Base-by-base conservation (phyloP, 1,140 invertebrate genomes). In the Drosophila orena region DNA sequence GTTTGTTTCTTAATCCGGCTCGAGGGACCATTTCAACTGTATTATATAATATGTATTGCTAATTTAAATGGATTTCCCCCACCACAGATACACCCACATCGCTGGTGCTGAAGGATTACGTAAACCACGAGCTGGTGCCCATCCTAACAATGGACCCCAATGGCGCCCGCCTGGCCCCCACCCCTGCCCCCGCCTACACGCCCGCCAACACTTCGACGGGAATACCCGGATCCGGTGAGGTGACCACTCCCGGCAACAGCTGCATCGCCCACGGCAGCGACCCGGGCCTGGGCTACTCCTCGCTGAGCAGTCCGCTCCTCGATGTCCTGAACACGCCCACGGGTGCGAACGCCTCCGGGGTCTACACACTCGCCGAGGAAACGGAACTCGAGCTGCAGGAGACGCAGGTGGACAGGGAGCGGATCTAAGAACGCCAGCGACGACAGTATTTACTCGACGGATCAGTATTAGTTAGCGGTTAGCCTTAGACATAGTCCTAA, bases 311-410 rank as follows among this genome's bases (percentile, higher is more conserved):
- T 44, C 78, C 90, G 8, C 44, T 91, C 17, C 70, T 92, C 43
- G 91, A 92, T 15, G 84, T 72, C 35, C 53, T 90, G 30, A 75
- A 73, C 27, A 70, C 83, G 10, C 61, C 71, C 80, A 93, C 84
- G 42, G 62, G 59, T 0, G 59, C 44, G 7, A n/a, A 58, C 14
- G 37, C 57, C 27, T 71, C 66, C 5, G 94, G 94, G 1, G 94
- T 95, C 11, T 95, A 95, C 65, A 95, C 94, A n/a, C 91, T 95
- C 47, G 93, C 94, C 35, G 94, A 95, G 81, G 94, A 95, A 68
- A 94, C 95, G 55, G 95, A 95, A 86, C 92, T 93, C 52, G 94
- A 95, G 70, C 65, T 89, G 53, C 83, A 86, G 72, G 84, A 86
- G 47, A 74, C 83, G 53, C 94, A 94, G 71, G 66, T 70, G 27